Conservation (phyloP, 2,888 invertebrate species). For the Pterostichus niger region DNA sequence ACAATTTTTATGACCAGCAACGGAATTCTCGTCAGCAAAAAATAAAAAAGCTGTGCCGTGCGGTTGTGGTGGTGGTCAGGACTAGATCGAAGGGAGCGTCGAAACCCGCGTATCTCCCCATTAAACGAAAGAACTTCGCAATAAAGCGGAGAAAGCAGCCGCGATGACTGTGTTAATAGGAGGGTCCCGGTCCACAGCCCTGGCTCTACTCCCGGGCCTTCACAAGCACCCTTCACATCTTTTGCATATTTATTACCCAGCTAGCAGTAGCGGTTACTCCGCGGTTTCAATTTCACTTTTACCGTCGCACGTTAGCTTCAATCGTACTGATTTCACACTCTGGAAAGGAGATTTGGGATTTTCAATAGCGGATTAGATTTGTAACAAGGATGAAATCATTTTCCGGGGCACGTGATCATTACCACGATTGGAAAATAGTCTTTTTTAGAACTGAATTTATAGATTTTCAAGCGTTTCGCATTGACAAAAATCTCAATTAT, state of each 20-base stretch:
- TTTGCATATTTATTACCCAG: constrained; percentile 67
- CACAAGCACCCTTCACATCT: constrained; percentile 65
- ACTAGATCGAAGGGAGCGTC: constrained; percentile 18
- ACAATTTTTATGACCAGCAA: constrained; percentile 11
- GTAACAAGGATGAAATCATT: neutral
- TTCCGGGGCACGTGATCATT: too few species aligned
- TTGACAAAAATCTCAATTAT: too few species aligned
- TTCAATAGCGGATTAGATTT: neutral
- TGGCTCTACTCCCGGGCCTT: constrained; percentile 29
- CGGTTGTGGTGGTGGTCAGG: constrained; percentile 27
- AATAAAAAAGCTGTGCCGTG: constrained; percentile 46
- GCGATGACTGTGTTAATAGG: constrained; percentile 66
- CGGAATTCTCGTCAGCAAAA: constrained; percentile 4
- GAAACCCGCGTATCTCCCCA: constrained; percentile 60
- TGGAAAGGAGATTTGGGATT: neutral
- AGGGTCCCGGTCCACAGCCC: constrained; percentile 35
- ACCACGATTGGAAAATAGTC: too few species aligned
- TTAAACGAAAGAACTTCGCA: constrained; percentile 67
- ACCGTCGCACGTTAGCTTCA: constrained; percentile 1
- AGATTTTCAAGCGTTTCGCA: too few species aligned
- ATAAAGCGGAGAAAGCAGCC: constrained; percentile 66
- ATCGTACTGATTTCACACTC: constrained; percentile 36
- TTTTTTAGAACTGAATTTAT: too few species aligned
- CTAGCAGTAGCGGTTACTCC: constrained; percentile 58
- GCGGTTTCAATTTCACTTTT: constrained; percentile 64